A percentile compares a stretch with the other conserved stretches of the same genome.
Conservation (phyloP, 30 jellyfish, hydroid and myxozoan genomes). For the Aurelia aurita region DNA sequence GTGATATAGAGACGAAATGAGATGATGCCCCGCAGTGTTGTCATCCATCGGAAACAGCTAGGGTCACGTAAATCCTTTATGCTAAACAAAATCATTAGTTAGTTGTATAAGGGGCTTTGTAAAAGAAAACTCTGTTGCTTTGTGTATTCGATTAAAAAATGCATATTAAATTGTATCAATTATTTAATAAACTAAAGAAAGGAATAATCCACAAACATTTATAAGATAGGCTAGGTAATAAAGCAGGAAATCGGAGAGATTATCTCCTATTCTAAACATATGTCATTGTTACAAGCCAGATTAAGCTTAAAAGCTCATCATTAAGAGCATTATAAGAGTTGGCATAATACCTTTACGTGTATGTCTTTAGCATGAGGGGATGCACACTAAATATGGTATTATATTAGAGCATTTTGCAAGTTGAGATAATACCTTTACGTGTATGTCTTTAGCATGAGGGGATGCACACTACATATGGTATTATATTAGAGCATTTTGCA, state of each 20-base stretch:
- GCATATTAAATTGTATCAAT: not conserved
- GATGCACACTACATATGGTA: too few relatives aligned
- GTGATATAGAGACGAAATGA: not conserved
- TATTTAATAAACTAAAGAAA: not conserved
- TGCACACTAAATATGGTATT: too few relatives aligned
- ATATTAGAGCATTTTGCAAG: too few relatives aligned
- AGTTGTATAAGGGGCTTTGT: constrained; percentile 6
- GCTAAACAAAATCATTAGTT: constrained; percentile 9
- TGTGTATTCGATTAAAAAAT: not conserved
- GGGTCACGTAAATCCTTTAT: constrained; percentile 43
- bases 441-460: too few relatives aligned
- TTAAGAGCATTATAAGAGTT: too few relatives aligned
- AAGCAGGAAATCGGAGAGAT: constrained; percentile 7
- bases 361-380: too few relatives aligned
- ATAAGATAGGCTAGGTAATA: not conserved
- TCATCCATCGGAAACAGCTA: constrained; percentile 35
- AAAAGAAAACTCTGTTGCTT: not conserved
- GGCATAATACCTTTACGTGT: too few relatives aligned
- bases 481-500: too few relatives aligned
- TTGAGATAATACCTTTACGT: too few relatives aligned
- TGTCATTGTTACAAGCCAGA: constrained; percentile 1
- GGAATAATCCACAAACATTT: constrained; percentile 1
- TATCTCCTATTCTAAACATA: not conserved
- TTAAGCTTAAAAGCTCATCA: not conserved
- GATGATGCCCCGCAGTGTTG: not conserved